Conservation (phyloP, 1,140 invertebrate genomes). For the Chlorops oryzae region DNA sequence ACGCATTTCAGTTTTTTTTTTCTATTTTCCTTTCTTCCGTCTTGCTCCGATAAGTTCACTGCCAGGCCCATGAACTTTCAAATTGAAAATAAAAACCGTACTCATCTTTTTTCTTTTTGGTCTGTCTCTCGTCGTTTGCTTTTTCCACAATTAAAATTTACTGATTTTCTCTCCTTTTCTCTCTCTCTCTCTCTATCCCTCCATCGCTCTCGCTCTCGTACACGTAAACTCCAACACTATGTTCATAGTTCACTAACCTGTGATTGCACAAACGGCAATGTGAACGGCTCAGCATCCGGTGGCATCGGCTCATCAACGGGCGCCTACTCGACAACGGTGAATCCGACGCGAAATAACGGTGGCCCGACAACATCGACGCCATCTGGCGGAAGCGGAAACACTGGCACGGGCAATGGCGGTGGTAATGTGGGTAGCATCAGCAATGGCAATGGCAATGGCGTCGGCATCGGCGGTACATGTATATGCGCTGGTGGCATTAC, state of each 20-base stretch:
- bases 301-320: conserved; percentile 10
- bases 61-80: too few species aligned
- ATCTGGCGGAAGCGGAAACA: conserved; percentile 36
- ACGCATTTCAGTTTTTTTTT: too few species aligned
- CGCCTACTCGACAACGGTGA: conserved; percentile 42
- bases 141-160: not conserved
- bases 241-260: conserved; percentile 37
- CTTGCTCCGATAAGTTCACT: too few species aligned
- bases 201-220: not conserved
- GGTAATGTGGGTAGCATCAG: conserved; percentile 45
- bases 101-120: too few species aligned
- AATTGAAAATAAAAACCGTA: too few species aligned
- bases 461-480: conserved; percentile 5
- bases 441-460: conserved; percentile 10
- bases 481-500: conserved; percentile 3
- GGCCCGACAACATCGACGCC: conserved; percentile 43
- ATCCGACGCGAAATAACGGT: conserved; percentile 43
- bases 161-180: conserved; percentile 5
- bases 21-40: too few species aligned
- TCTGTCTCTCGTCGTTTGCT: conserved; percentile 9
- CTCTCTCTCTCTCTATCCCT: not conserved
- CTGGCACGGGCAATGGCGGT: conserved; percentile 29
- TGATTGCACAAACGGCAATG: conserved; percentile 51
- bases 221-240: not conserved
- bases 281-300: conserved; percentile 49